These are phyloP conservation scores for Neolamprologus tretocephalus DNA, from an alignment of 2,113 vertebrate genomes.

Conservation along the genomic window DNA sequence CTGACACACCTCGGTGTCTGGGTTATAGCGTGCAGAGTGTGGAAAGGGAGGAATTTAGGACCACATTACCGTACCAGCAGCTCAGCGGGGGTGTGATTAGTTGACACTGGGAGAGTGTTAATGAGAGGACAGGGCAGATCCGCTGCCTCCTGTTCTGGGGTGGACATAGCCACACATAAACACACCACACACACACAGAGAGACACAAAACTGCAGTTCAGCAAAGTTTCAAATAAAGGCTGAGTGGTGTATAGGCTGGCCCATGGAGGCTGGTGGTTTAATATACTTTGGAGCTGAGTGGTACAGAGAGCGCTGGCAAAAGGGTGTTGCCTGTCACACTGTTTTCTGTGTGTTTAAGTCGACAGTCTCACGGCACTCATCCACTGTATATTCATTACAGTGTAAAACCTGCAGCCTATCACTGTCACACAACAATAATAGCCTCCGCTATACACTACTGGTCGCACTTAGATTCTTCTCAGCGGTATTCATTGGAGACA, in stretches of 20 bases:
- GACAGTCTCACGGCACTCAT: constrained; percentile 1
- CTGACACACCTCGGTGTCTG: neutral
- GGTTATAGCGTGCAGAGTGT: neutral
- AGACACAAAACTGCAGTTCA: constrained; percentile 39
- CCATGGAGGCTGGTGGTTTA: constrained; percentile 6
- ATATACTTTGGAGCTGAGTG: constrained; percentile 14
- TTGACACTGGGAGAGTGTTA: constrained; percentile 53
- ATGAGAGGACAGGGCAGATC: constrained; percentile 43
- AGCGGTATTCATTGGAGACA: neutral
- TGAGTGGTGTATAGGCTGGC: constrained; percentile 14
- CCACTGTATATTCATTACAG: constrained; percentile 26
- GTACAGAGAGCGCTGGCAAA: constrained; percentile 16
- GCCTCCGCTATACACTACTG: neutral
- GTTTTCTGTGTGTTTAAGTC: constrained; percentile 31
- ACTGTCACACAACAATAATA: neutral
- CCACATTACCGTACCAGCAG: constrained; percentile 3
- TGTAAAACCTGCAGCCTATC: neutral
- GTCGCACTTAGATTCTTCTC: neutral
- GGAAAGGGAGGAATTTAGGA: neutral
- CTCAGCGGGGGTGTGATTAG: constrained; percentile 53
- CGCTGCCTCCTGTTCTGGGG: neutral
- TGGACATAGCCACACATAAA: neutral
- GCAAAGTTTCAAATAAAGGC: constrained; percentile 40
- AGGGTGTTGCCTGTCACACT: constrained; percentile 21
- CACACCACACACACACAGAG: neutral